These are phyloP conservation scores for Solen grandis DNA, from an alignment of 1,140 invertebrate species.

Conservation along the genomic window DNA sequence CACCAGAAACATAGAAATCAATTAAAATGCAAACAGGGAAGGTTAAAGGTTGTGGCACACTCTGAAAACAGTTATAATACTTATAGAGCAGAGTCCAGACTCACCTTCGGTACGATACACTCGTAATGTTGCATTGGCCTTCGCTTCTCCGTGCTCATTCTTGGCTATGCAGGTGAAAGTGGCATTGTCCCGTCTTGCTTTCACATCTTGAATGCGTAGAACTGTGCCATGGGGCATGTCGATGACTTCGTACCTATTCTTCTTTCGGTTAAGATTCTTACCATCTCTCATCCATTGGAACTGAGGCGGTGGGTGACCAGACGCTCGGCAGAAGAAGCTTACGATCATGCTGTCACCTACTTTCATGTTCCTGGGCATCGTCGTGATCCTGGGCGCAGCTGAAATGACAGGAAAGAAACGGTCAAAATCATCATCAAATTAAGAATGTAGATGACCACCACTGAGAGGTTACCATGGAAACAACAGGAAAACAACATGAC, in stretches of 20 bases:
- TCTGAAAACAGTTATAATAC: neutral
- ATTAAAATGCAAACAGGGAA: neutral
- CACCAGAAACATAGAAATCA: neutral
- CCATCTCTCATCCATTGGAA: constrained; percentile 96
- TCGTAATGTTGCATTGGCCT: constrained; percentile 91
- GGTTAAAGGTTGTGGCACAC: neutral
- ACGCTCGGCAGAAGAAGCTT: constrained; percentile 96
- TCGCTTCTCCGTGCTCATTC: constrained; percentile 88
- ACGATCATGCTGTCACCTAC: constrained; percentile 95
- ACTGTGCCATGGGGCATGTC: constrained; percentile 87
- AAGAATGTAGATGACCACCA: neutral
- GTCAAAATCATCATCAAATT: neutral
- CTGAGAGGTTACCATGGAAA: neutral
- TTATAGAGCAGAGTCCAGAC: neutral
- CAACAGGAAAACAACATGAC: neutral
- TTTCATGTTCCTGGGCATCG: constrained; percentile 72
- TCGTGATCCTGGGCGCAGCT: constrained; percentile 75
- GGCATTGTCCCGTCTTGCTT: constrained; percentile 89
- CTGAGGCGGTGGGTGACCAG: constrained; percentile 91
- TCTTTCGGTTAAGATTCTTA: constrained; percentile 88
- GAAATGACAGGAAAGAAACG: constrained; percentile 62
- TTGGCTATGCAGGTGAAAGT: constrained; percentile 73
- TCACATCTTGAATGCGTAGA: constrained; percentile 95
- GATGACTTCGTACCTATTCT: constrained; percentile 79
- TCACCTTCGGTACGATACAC: constrained; percentile 84